Evolutionary conservation across 2,888 invertebrate genomes (phyloP), one percentile per base, ranked within the genome.

Genomic region (Stegana nigrithorax): DNA sequence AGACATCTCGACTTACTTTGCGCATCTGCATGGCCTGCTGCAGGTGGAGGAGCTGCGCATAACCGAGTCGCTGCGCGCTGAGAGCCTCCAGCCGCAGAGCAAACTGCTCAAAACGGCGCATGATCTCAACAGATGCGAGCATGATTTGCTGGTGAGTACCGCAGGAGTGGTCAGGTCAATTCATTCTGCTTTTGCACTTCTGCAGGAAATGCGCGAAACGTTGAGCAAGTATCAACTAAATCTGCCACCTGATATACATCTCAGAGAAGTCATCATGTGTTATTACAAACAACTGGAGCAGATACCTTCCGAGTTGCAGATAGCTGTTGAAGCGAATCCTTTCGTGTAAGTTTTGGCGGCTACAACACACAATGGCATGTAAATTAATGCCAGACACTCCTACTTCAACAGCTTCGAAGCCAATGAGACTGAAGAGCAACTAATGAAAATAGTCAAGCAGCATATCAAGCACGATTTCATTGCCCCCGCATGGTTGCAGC

Each of bases 41-140:
- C 85, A 85, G 67, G 69, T 73, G 45, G 71, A 80, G 29, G 84
- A 85, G 53, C 71, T 73, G 26, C 66, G 74, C 57, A 66, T 78
- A 17, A 63, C 80, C 8, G 71, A 78, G 7, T 65, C 68, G 27
- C 74, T 85, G 19, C 75, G 73, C 50, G 68, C 78, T 53, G 62
- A 71, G 62, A 79, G 81, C 51, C 62, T 69, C 44, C 57, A 64
- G 7, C 68, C 79, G 1, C 83, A 84, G 39, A 60, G 71, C 26
- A 60, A 70, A 21, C 68, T 84, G n/a, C 74, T 75, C 51, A 69
- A 71, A 39, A 73, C 80, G 1, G 67, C 71, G 58, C 47, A 62
- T 7, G 71, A 65, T 55, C 71, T 84, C 7, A 70, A 66, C 56
- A 74, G 74, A 62, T 74, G 73, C 29, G 77, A 79, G 19, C 67